phyloP scores from a whole-genome alignment of 2,888 invertebrate genomes.

The Calliphora vomitoria region DNA sequence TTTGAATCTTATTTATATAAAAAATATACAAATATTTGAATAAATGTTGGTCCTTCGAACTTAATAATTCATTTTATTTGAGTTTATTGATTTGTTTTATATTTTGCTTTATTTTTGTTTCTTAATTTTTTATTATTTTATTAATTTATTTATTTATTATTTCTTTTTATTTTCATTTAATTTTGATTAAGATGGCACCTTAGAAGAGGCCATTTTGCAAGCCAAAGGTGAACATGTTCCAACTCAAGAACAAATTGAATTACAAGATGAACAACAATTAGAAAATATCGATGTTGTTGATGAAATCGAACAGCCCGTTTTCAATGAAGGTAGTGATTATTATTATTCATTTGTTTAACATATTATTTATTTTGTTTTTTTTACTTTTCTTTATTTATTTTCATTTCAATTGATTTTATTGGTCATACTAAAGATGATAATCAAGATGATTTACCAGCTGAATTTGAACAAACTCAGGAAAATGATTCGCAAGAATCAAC shows the following conservation, averaged over 20 bases:
- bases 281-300: constrained; percentile 78
- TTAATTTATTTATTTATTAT: constrained; percentile 69
- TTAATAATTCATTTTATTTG: not conserved
- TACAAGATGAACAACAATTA: constrained; percentile 82
- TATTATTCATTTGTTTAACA: constrained; percentile 76
- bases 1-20: too few species aligned
- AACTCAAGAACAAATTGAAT: constrained; percentile 84
- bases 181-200: constrained; percentile 86
- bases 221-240: constrained; percentile 84
- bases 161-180: constrained; percentile 73
- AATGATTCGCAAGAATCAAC: constrained; percentile 75
- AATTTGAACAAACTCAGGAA: constrained; percentile 75
- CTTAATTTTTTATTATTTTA: constrained; percentile 32
- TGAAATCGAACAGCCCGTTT: constrained; percentile 80
- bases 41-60: too few species aligned
- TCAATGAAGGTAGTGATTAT: constrained; percentile 85
- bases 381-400: constrained; percentile 70
- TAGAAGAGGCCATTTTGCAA: constrained; percentile 88
- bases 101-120: constrained; percentile 22
- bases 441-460: constrained; percentile 76
- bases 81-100: not conserved
- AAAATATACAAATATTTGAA: too few species aligned
- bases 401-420: constrained; percentile 43
- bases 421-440: constrained; percentile 57
- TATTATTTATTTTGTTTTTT: constrained; percentile 73